Evolutionary conservation across 2,113 vertebrate species (phyloP), one percentile per base, ranked within the genome.

Genomic region (Channa maculata): DNA sequence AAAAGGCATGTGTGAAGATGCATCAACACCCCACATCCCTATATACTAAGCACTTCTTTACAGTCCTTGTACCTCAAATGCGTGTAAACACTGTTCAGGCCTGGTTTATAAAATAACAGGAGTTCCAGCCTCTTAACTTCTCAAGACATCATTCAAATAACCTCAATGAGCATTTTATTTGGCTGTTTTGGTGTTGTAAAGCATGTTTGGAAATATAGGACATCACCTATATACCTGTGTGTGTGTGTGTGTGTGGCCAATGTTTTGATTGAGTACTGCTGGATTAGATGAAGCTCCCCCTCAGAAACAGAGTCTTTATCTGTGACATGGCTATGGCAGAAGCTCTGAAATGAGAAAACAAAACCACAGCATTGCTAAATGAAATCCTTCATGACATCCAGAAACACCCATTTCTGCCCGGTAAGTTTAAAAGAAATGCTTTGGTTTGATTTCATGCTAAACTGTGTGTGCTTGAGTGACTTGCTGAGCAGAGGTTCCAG

Each of bases 81-180:
- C 45, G 54, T 10, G 12, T 63, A 34, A 66, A 68, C 46, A 69
- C 65, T 51, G 53, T 65, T 64, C 60, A 73, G 79, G 52, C 41
- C 71, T 72, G 64, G 49, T 52, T 43, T 15, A 48, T 6, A 61
- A 15, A 68, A 14, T 7, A 55, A 62, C 57, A 77, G 79, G 84
- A 88, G 74, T 75, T 78, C 72, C 76, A 84, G 86, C 79, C 81
- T 79, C 83, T 86, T 10, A n/a, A 48, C 60, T 13, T 52, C 69
- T 64, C 59, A 50, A 60, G 61, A 79, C 57, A 71, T 65, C 37
- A 45, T 65, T 79, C 24, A 55, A 62, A 67, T 33, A 12, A 76
- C 54, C 43, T 80, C 57, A 38, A 49, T 68, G 48, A 80, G 38
- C 38, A 50, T 62, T 68, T 62, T 60, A 75, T 80, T 87, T 88